Evolutionary conservation across 2,888 invertebrate genomes (phyloP).

Genomic region (Melanchra persicariae): DNA sequence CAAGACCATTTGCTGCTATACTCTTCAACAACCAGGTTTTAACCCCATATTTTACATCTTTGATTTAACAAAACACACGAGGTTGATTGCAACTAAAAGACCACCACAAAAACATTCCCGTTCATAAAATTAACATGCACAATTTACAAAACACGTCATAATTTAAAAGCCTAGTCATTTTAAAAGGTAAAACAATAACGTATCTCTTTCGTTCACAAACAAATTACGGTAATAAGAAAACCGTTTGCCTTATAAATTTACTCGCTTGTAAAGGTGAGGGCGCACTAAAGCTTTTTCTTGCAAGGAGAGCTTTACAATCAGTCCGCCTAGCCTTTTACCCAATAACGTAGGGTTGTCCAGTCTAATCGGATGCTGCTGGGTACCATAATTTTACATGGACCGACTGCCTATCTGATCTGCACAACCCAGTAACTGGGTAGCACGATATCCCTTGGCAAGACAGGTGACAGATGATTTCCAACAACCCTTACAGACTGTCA

Average conservation of each 20-base stretch:
- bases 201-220: slow-evolving; percentile 45
- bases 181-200: slow-evolving; percentile 50
- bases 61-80: neutral
- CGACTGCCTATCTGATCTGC: no score
- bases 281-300: neutral
- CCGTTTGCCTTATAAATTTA: slow-evolving; percentile 43
- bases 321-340: no score
- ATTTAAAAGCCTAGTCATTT: slow-evolving; percentile 39
- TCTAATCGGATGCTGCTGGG: no score
- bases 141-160: slow-evolving; percentile 24
- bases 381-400: no score
- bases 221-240: slow-evolving; percentile 50
- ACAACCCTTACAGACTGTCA: no score
- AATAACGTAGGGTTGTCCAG: no score
- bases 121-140: slow-evolving; percentile 31
- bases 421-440: no score
- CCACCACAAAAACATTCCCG: neutral
- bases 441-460: no score
- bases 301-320: neutral
- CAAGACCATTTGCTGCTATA: neutral
- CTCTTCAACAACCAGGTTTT: neutral
- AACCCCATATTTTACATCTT: neutral
- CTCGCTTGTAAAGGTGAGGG: slow-evolving; percentile 20
- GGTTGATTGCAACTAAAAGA: neutral
- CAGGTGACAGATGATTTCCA: no score